Percentiles rank a stretch among this genome's conserved stretches.
Evolutionary conservation across 2,113 vertebrate species (phyloP).

Genomic region (Gasterosteus nipponicus): DNA sequence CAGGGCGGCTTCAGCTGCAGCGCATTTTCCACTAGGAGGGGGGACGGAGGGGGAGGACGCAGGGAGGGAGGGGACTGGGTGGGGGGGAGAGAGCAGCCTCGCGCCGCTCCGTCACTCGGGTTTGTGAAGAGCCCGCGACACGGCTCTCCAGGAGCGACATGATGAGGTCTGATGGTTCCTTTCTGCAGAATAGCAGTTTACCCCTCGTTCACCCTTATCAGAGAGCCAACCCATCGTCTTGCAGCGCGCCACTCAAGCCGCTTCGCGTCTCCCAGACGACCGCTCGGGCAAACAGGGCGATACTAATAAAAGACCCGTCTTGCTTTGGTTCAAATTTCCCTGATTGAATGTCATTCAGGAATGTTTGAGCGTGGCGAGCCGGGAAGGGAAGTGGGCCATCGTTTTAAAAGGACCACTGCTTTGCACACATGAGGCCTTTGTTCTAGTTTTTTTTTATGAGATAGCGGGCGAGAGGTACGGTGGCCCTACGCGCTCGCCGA

Average conservation of each 20-base stretch:
- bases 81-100: slow-evolving; percentile 12
- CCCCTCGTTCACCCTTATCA: slow-evolving; percentile 82
- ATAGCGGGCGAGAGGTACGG: slow-evolving; percentile 71
- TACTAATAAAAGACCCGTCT: slow-evolving; percentile 83
- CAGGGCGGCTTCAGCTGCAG: slow-evolving; percentile 34
- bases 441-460: slow-evolving; percentile 66
- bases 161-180: slow-evolving; percentile 83
- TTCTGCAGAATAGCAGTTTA: slow-evolving; percentile 83
- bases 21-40: slow-evolving; percentile 45
- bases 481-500: slow-evolving; percentile 41
- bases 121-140: slow-evolving; percentile 75
- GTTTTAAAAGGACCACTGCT: slow-evolving; percentile 70
- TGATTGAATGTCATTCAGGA: slow-evolving; percentile 86
- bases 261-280: slow-evolving; percentile 78
- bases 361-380: slow-evolving; percentile 76
- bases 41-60: neutral
- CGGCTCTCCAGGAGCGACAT: slow-evolving; percentile 76
- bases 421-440: slow-evolving; percentile 75
- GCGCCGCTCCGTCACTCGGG: slow-evolving; percentile 65
- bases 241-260: slow-evolving; percentile 72
- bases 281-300: slow-evolving; percentile 81
- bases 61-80: neutral
- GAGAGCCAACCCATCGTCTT: slow-evolving; percentile 76
- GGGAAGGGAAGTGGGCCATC: slow-evolving; percentile 73
- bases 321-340: slow-evolving; percentile 83